Evolutionary conservation across 2,888 invertebrate genomes (phyloP).

Genomic region (Galerucella pusilla): DNA sequence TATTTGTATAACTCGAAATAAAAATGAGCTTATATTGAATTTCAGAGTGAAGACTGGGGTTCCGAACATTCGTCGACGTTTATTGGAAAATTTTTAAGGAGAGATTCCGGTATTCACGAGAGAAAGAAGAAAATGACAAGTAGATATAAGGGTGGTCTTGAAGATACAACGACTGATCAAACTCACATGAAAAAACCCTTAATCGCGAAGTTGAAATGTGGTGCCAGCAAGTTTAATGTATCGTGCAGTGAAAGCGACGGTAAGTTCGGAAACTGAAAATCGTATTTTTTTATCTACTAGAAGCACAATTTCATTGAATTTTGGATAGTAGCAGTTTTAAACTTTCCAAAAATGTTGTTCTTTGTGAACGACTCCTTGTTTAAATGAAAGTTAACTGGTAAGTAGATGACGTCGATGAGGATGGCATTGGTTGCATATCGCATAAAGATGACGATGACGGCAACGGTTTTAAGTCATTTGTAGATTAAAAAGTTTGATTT

Average conservation of each 20-base stretch:
- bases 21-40: constrained; percentile 27
- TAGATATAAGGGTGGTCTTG: constrained; percentile 52
- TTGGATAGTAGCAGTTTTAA: background rate
- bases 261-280: constrained; percentile 56
- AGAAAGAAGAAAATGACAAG: constrained; percentile 58
- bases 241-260: constrained; percentile 75
- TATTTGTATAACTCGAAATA: too few relatives aligned
- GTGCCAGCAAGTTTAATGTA: constrained; percentile 68
- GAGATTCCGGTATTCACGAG: constrained; percentile 69
- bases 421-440: too few relatives aligned
- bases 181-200: constrained; percentile 68
- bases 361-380: too few relatives aligned
- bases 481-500: too few relatives aligned
- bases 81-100: constrained; percentile 73
- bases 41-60: constrained; percentile 76
- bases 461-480: too few relatives aligned
- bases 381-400: too few relatives aligned
- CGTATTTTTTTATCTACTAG: too few relatives aligned
- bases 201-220: constrained; percentile 77
- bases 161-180: constrained; percentile 49
- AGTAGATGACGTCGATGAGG: too few relatives aligned
- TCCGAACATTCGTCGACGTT: constrained; percentile 78
- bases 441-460: too few relatives aligned
- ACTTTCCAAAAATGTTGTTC: background rate
- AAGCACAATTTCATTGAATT: too few relatives aligned